These are phyloP conservation scores for Sphaeramia orbicularis DNA, from an alignment of 2,797 vertebrate species.

Conservation along the genomic window DNA sequence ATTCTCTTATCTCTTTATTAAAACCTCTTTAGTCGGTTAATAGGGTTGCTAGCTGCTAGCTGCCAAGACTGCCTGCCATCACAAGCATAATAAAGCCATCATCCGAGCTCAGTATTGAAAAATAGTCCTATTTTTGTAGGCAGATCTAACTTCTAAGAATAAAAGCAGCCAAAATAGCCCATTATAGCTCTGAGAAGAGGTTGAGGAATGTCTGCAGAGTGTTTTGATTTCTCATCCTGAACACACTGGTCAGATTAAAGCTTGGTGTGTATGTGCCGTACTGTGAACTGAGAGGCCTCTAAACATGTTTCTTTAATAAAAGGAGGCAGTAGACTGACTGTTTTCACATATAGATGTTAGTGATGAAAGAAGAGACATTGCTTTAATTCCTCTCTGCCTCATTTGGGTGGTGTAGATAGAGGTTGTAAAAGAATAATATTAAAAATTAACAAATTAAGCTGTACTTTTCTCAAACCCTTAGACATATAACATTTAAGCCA, in stretches of 20 bases:
- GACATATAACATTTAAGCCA: too few relatives aligned
- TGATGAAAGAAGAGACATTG: too few relatives aligned
- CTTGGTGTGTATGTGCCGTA: constrained; percentile 2
- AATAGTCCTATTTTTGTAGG: constrained; percentile 65
- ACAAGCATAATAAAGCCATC: constrained; percentile 59
- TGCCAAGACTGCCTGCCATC: constrained; percentile 52
- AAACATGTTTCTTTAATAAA: too few relatives aligned
- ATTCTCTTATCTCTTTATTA: constrained; percentile 29
- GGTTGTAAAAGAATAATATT: too few relatives aligned
- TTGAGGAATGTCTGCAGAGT: constrained; percentile 63
- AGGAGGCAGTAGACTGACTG: too few relatives aligned
- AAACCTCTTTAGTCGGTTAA: constrained; percentile 41
- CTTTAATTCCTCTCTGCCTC: too few relatives aligned
- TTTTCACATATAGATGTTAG: too few relatives aligned
- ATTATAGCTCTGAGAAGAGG: constrained; percentile 64
- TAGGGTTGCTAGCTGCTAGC: constrained; percentile 37
- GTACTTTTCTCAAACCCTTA: too few relatives aligned
- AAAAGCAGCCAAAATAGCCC: constrained; percentile 63
- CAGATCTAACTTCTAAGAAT: constrained; percentile 70
- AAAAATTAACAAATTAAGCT: too few relatives aligned
- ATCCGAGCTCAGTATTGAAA: constrained; percentile 54
- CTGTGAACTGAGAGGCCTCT: too few relatives aligned
- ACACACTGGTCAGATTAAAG: constrained; percentile 41
- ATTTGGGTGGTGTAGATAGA: too few relatives aligned
- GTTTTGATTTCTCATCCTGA: constrained; percentile 61